Conservation (phyloP, 2,113 vertebrate species). For the Prolemur simus region DNA sequence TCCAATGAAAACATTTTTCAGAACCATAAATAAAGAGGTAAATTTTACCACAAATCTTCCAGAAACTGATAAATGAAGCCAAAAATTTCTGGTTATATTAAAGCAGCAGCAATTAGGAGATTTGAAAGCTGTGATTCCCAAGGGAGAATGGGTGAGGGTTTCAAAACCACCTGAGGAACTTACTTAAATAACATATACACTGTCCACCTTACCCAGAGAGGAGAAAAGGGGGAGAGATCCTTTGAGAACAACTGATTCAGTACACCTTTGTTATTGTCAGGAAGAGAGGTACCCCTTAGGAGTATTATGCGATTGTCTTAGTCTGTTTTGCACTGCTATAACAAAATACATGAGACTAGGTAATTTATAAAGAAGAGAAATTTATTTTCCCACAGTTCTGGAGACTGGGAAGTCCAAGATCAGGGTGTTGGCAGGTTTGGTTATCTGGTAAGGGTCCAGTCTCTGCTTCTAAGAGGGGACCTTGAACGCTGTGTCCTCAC, state of each 20-base stretch:
- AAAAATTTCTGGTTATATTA: background rate
- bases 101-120: background rate
- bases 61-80: background rate
- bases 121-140: conserved; percentile 1
- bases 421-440: background rate
- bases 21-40: conserved; percentile 10
- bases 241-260: background rate
- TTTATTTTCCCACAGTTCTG: background rate
- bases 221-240: background rate
- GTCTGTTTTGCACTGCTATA: background rate
- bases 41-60: conserved; percentile 11
- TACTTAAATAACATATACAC: background rate
- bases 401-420: background rate
- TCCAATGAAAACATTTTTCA: background rate
- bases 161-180: background rate
- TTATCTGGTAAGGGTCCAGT: background rate
- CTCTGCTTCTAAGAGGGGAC: background rate
- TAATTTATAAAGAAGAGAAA: background rate
- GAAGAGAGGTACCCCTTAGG: background rate
- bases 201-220: background rate
- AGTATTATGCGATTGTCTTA: background rate
- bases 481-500: background rate
- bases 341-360: background rate
- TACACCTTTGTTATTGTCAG: background rate
- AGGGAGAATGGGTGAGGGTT: background rate